Base-by-base conservation (phyloP, 1,140 invertebrate species). In the Mercenaria mercenaria region DNA sequence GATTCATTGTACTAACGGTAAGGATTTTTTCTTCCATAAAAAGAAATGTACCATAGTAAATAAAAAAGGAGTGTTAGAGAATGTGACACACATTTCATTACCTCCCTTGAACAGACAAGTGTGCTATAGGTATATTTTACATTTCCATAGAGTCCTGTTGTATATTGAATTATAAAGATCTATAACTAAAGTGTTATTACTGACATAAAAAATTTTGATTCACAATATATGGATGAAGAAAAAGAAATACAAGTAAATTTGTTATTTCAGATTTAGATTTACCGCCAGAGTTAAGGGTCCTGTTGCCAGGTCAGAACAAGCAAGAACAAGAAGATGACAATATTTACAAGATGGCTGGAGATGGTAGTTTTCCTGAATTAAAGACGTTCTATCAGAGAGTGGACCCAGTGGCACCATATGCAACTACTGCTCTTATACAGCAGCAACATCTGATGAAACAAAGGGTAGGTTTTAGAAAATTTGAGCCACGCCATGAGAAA, bases 341-440 rank as follows among this genome's bases (percentile, higher is more conserved):
- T 87, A 90, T 94, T 15, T 95, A 95, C 64, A 95, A 95, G 59
- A 87, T 84, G 26, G 91, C 93, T 6, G 92, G 92, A 18, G 84
- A 89, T n/a, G 88, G 69, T 6, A 77, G 69, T 76, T 85, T 94
- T 32, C 93, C 94, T 6, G 93, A 95, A 74, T 93, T 98, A 87
- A 98, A 97, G 18, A 98, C 98, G 0, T 98, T 98, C 93, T 98
- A 98, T 95, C 98, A 98, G 89, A 97, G 96, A 96, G 89, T 92
- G 29, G 93, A 93, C 89, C 97, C 98, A 0, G 94, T 95, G 32
- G 98, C 97, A 10, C 98, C 98, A 0, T 98, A 98, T 94, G 98
- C 98, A 0, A 98, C 98, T 0, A 98, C 98, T 0, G 98, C 98
- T 64, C 95, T 98, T 23, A 97, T 97, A 80, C 96, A 83, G 56